Evolutionary conservation across 2,797 vertebrate genomes (phyloP).

Genomic region (Antennarius maculatus): DNA sequence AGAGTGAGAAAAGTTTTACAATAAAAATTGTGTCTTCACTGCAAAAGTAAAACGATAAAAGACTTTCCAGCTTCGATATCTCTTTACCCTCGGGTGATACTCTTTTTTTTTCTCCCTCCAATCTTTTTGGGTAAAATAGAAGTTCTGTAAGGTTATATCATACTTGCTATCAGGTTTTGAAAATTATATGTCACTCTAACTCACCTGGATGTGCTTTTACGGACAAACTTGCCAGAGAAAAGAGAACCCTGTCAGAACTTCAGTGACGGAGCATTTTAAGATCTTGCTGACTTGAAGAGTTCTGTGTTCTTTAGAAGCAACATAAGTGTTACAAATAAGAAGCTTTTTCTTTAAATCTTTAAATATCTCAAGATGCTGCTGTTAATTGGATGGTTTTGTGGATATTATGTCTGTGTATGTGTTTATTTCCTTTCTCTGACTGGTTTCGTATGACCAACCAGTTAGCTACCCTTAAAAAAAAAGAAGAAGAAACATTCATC

Average conservation of each 20-base stretch:
- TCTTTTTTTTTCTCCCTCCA: slow-evolving; percentile 47
- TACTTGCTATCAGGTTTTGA: slow-evolving; percentile 71
- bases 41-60: slow-evolving; percentile 68
- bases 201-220: slow-evolving; percentile 60
- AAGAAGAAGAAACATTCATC: not conserved
- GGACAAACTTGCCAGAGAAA: slow-evolving; percentile 54
- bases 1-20: slow-evolving; percentile 45
- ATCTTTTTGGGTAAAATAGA: slow-evolving; percentile 69
- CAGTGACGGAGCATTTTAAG: slow-evolving; percentile 60
- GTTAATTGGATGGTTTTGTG: slow-evolving; percentile 50
- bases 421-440: slow-evolving; percentile 1
- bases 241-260: slow-evolving; percentile 1
- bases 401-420: slow-evolving; percentile 4
- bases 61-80: slow-evolving; percentile 67
- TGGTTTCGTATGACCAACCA: slow-evolving; percentile 13
- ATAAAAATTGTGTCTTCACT: slow-evolving; percentile 57
- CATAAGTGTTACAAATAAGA: slow-evolving; percentile 36
- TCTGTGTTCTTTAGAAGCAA: slow-evolving; percentile 36
- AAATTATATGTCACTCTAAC: slow-evolving; percentile 79
- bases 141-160: slow-evolving; percentile 75
- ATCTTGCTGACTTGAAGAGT: slow-evolving; percentile 28
- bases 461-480: slow-evolving; percentile 17
- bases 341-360: slow-evolving; percentile 20
- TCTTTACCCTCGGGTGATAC: slow-evolving; percentile 68
- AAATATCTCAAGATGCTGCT: slow-evolving; percentile 19